phyloP scores from a whole-genome alignment of 92 coral and sea anemone genomes.

The Zoanthus sociatus region DNA sequence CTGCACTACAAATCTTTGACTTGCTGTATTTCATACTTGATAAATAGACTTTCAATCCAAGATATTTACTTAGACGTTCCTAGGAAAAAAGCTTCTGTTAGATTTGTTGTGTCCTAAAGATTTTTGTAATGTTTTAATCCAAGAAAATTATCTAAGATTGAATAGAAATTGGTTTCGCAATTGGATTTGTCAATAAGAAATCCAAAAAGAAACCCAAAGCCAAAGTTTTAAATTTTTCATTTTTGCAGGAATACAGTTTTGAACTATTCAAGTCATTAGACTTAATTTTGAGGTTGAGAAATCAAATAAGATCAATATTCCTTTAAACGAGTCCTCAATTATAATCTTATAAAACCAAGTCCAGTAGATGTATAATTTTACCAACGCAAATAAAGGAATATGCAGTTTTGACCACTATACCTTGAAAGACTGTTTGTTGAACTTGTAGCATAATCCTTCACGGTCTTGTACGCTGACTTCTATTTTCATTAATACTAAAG shows the following conservation, averaged over 20 bases:
- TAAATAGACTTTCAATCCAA: conserved; percentile 48
- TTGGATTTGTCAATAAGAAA: too few relatives aligned
- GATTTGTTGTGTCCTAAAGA: too few relatives aligned
- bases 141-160: neutral
- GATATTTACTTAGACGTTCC: conserved; percentile 62
- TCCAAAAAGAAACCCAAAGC: too few relatives aligned
- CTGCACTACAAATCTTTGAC: conserved; percentile 70
- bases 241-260: too few relatives aligned
- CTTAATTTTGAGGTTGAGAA: too few relatives aligned
- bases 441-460: conserved; percentile 76
- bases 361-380: neutral
- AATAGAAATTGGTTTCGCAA: too few relatives aligned
- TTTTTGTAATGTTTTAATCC: neutral
- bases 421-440: conserved; percentile 71
- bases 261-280: too few relatives aligned
- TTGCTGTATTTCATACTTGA: conserved; percentile 65
- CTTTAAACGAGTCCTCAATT: too few relatives aligned
- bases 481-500: conserved; percentile 74
- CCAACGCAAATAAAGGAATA: neutral
- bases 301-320: too few relatives aligned
- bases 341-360: neutral
- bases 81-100: neutral
- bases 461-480: conserved; percentile 71
- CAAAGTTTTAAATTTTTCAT: too few relatives aligned
- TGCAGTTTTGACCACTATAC: conserved; percentile 44